phyloP scores from a whole-genome alignment of 1,140 invertebrate genomes.

The Orchesella cincta region DNA sequence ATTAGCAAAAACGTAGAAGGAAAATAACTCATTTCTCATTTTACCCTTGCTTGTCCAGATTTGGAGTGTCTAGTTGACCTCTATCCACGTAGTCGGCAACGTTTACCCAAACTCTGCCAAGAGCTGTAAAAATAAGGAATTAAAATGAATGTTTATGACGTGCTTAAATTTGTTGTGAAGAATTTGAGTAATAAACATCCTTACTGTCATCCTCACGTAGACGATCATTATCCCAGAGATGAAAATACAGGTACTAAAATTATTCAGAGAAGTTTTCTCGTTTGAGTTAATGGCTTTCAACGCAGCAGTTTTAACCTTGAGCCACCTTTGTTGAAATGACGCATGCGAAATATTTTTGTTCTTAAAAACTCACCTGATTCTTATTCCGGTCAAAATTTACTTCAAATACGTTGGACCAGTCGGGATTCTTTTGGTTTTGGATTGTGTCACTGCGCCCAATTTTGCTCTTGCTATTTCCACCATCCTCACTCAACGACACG shows the following conservation, averaged over 20 bases:
- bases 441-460: slow-evolving; percentile 20
- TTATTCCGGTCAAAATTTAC: slow-evolving; percentile 19
- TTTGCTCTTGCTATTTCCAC: neutral
- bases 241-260: slow-evolving; percentile 18
- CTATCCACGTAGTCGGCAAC: slow-evolving; percentile 24
- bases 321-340: too few relatives aligned
- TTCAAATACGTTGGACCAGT: slow-evolving; percentile 12
- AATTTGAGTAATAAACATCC: too few relatives aligned
- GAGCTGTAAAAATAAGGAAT: slow-evolving; percentile 2
- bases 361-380: slow-evolving; percentile 22
- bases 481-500: neutral
- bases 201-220: slow-evolving; percentile 27
- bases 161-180: neutral
- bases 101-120: slow-evolving; percentile 25
- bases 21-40: neutral
- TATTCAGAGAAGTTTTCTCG: neutral
- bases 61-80: slow-evolving; percentile 16
- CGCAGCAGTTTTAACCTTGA: neutral
- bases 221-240: slow-evolving; percentile 8
- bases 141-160: neutral
- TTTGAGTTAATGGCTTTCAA: neutral
- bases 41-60: slow-evolving; percentile 20
- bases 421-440: slow-evolving; percentile 15
- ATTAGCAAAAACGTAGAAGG: neutral
- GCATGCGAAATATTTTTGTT: too few relatives aligned